Conservation (phyloP, 2,888 invertebrate species). For the Ptycholaimellus sp. region DNA sequence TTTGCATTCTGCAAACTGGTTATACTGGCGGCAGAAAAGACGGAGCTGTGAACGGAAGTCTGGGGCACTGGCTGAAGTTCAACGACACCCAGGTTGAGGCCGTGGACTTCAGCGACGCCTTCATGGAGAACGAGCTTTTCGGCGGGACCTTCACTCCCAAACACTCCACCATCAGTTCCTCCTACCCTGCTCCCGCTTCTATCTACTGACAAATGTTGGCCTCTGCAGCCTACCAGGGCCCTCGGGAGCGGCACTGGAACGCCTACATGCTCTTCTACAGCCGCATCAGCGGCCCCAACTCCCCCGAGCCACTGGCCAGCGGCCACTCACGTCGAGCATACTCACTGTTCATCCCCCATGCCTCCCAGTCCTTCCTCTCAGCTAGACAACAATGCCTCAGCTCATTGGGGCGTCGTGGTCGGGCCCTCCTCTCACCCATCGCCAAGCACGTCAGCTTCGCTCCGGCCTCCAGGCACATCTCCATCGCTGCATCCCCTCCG, state of each 20-base stretch:
- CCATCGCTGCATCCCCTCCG: no score
- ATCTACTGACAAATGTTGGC: not conserved
- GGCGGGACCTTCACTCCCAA: slow-evolving; percentile 33
- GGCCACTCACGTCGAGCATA: no score
- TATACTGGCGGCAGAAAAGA: no score
- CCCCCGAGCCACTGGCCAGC: no score
- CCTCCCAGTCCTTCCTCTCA: no score
- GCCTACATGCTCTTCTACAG: slow-evolving; percentile 35
- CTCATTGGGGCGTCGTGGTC: no score
- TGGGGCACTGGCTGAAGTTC: slow-evolving; percentile 33
- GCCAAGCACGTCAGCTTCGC: no score
- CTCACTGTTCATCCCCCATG: no score
- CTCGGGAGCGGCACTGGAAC: slow-evolving; percentile 35
- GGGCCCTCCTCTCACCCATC: no score
- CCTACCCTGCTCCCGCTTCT: not conserved
- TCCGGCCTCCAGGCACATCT: no score
- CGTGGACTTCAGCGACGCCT: slow-evolving; percentile 30
- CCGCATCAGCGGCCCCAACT: slow-evolving; percentile 9
- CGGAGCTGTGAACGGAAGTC: not conserved
- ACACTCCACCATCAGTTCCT: slow-evolving; percentile 10
- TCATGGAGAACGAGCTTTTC: slow-evolving; percentile 32
- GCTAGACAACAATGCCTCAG: no score
- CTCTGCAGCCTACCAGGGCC: slow-evolving; percentile 11
- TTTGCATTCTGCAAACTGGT: no score
- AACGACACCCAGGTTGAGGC: slow-evolving; percentile 33